These are phyloP conservation scores for Synergus itoensis DNA, from an alignment of 2,888 invertebrate genomes.

Conservation along the genomic window DNA sequence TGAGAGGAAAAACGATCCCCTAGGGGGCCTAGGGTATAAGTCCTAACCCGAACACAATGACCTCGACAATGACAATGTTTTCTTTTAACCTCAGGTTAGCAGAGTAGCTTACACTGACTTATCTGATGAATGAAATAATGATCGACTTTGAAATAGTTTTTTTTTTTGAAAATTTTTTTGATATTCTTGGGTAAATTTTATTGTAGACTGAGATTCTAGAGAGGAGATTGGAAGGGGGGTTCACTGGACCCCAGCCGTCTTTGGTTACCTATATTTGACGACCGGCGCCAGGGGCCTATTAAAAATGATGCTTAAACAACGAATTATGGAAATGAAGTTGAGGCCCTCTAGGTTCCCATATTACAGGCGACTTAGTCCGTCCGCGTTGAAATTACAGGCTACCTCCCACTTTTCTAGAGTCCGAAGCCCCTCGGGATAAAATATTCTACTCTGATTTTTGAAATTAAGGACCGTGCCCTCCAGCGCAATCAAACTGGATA, in stretches of 20 bases:
- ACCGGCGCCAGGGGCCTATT: conserved; percentile 76
- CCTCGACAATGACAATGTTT: neutral
- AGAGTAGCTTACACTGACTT: too few relatives aligned
- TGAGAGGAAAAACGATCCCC: neutral
- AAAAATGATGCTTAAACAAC: conserved; percentile 74
- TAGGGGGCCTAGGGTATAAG: neutral
- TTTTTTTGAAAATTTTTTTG: neutral
- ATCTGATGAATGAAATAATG: neutral
- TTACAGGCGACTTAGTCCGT: conserved; percentile 69
- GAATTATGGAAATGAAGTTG: conserved; percentile 75
- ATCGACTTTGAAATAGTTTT: neutral
- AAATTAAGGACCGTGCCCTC: conserved; percentile 54
- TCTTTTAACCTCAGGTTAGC: neutral
- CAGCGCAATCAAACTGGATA: neutral
- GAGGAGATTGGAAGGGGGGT: conserved; percentile 42
- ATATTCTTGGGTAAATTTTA: neutral
- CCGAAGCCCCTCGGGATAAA: conserved; percentile 55
- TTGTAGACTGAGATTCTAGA: conserved; percentile 53
- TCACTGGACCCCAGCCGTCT: conserved; percentile 46
- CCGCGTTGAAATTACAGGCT: conserved; percentile 75
- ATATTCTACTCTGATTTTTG: conserved; percentile 71
- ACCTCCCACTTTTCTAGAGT: conserved; percentile 56
- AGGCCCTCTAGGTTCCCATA: conserved; percentile 67
- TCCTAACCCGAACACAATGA: neutral
- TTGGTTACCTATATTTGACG: conserved; percentile 41